Evolutionary conservation across 2,888 invertebrate genomes (phyloP).

Genomic region (Tryphoninae sp.): DNA sequence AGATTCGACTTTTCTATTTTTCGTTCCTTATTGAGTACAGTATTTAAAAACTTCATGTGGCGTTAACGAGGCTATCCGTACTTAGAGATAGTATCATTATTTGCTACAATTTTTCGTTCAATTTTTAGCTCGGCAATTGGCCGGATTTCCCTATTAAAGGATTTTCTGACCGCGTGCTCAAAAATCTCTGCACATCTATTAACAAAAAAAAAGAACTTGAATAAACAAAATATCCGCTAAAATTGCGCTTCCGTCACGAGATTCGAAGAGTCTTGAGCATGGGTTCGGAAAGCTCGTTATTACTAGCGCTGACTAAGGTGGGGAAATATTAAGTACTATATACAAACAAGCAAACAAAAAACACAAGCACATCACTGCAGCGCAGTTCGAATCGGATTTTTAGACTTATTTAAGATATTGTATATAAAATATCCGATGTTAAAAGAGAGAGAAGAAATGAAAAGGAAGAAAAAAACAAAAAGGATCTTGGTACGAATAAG

Average conservation of each 20-base stretch:
- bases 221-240: neutral
- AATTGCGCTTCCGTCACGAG: neutral
- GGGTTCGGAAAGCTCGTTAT: conserved; percentile 8
- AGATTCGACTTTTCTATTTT: neutral
- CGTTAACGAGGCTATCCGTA: conserved; percentile 32
- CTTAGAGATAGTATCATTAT: neutral
- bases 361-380: conserved; percentile 34
- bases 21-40: neutral
- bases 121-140: conserved; percentile 10
- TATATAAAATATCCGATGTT: conserved; percentile 54
- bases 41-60: conserved; percentile 2
- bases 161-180: conserved; percentile 5
- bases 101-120: conserved; percentile 17
- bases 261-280: neutral
- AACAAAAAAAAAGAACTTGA: neutral
- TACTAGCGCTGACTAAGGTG: neutral
- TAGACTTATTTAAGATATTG: conserved; percentile 56
- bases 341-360: neutral
- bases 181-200: neutral
- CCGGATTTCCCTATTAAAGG: neutral
- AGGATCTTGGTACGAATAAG: conserved; percentile 7
- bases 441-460: neutral
- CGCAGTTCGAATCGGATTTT: conserved; percentile 47
- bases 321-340: conserved; percentile 8
- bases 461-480: conserved; percentile 3